Evolutionary conservation across 2,113 vertebrate genomes (phyloP).

Genomic region (Hemiprocne comata): DNA sequence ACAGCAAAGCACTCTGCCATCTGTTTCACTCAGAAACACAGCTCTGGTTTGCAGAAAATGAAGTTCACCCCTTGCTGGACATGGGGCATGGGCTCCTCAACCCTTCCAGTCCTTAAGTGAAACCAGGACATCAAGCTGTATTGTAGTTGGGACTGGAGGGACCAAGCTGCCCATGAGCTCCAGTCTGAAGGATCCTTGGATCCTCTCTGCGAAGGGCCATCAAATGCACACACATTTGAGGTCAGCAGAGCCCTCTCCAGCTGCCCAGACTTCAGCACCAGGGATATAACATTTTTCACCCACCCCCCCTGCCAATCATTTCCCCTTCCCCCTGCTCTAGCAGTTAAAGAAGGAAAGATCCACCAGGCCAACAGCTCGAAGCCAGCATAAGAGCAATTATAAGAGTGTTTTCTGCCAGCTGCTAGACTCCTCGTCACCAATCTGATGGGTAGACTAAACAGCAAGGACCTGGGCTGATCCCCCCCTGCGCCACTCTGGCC

Average conservation of each 20-base stretch:
- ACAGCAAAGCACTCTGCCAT: background rate
- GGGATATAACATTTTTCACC: background rate
- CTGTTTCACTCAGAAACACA: background rate
- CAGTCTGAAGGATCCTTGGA: background rate
- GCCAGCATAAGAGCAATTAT: background rate
- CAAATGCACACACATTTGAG: background rate
- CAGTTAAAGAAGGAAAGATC: background rate
- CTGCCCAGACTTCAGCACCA: background rate
- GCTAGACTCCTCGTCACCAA: slow-evolving; percentile 90
- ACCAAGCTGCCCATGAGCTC: background rate
- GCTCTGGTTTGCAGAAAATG: background rate
- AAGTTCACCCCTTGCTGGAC: background rate
- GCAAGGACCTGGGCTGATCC: slow-evolving; percentile 68
- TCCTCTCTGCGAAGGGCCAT: background rate
- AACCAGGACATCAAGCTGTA: background rate
- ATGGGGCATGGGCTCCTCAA: background rate
- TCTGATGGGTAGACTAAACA: slow-evolving; percentile 97
- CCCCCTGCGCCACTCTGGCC: slow-evolving; percentile 46
- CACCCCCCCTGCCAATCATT: background rate
- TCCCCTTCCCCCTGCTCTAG: background rate
- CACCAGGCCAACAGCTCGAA: background rate
- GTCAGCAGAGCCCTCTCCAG: background rate
- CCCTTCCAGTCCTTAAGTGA: rapidly evolving
- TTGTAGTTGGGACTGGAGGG: background rate
- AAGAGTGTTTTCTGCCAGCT: slow-evolving; percentile 57